Base-by-base conservation (phyloP, 1,140 invertebrate species). In the Conopomorpha cramerella region DNA sequence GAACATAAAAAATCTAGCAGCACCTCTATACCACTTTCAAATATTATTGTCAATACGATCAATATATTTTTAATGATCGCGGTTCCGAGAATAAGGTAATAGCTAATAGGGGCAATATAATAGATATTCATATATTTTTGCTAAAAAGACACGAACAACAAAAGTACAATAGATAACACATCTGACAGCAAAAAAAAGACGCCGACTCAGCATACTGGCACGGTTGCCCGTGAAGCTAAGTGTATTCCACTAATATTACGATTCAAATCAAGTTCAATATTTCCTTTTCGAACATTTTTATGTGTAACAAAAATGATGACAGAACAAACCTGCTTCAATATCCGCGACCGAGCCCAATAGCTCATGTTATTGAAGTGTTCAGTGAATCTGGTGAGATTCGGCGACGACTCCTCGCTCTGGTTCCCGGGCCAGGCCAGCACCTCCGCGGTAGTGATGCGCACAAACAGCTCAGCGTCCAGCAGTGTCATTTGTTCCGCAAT, bases 301-400 rank as follows among this genome's bases (percentile, higher is more conserved):
- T 23, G 4, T 10, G 4, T 6, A 4, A 6, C 4, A 23, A 6
- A 23, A 23, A 23, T 4, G 6, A 3, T 16, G 26, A 19, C 13
- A 38, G 10, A n/a, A n/a, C 36, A 18, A 15, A 70, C 71, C 51
- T 84, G 82, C 43, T 85, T 82, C 11, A 85, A 49, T 55, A 84
- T 84, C 33, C 82, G 55, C 0, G 72, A 77, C 1, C 93, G 79
- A 12, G 91, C 91, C 97, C 96, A 99, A 55, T 95, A 99, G 15
- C 95, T 98, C 91, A 99, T 97, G 77, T 99, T 98, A 70, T 99
- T 99, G 66, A 99, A 99, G 79, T 99, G 96, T 70, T 99, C 95
- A 0, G 97, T 99, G 63, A 99, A 99, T 43, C 89, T 83, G 10
- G 93, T 97, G 19, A 99, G 81, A 78, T 99, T 98, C 2, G 96